Evolutionary conservation across 2,797 vertebrate species (phyloP), one percentile per base, ranked within the genome.

Genomic region (Kryptopterus vitreolus): DNA sequence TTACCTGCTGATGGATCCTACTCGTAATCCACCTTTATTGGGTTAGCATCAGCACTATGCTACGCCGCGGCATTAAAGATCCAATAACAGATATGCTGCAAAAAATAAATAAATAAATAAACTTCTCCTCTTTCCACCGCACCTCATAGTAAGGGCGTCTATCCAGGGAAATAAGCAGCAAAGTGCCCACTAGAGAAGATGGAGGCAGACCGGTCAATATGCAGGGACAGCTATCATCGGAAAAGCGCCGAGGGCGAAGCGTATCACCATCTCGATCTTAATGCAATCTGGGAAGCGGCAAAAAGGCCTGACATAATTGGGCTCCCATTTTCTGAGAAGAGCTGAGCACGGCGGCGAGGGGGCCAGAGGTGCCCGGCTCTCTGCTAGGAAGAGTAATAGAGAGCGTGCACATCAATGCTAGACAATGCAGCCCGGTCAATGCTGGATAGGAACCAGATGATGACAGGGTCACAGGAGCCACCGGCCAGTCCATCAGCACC

Each of bases 1-100:
- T 85, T 76, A 82, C 83, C 46, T 85, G 53, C 86, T 79, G 26
- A 84, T 79, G 89, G 84, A 79, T 81, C 62, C 65, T 79, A 77
- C 79, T 84, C 88, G 82, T 87, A 78, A 84, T 74, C 87, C 80
- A 78, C 81, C 78, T 74, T 81, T 85, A 86, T 79, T 86, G 83
- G 78, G 68, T 87, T 87, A 87, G 83, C 83, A 86, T 85, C 76
- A 81, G 65, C 65, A 74, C 76, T 61, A 83, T 55, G 59, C 58
- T 81, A 55, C 9, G 50, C 61, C 35, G 50, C 80, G 26, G 57
- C 82, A 87, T 85, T 86, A 87, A 79, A 81, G 82, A 81, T 75
- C 59, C 76, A 33, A 82, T 85, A 85, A 79, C 77, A 74, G 83
- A 86, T 81, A 81, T 79, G 61, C 66, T 9, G 24, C 80, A 83